phyloP scores from a whole-genome alignment of 2,888 invertebrate genomes.

The Shargacucullia verbasci region DNA sequence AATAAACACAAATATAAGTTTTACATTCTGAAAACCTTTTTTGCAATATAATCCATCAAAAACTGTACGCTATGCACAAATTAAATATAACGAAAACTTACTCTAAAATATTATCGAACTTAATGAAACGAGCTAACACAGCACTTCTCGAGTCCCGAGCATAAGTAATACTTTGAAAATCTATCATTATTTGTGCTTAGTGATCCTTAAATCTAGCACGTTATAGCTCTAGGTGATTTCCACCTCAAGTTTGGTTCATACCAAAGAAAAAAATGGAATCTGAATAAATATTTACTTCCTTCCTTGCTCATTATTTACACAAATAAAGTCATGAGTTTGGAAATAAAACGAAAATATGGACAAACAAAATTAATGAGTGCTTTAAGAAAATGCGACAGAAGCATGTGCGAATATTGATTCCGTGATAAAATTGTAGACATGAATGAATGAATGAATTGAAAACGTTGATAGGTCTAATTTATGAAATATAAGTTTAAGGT shows the following conservation, averaged over 20 bases:
- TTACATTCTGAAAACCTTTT: too few relatives aligned
- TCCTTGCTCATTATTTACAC: constrained; percentile 16
- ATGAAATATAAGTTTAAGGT: too few relatives aligned
- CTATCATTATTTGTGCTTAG: constrained; percentile 28
- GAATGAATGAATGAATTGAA: too few relatives aligned
- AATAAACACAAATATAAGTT: too few relatives aligned
- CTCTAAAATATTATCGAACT: too few relatives aligned
- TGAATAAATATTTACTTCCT: constrained; percentile 27
- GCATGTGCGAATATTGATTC: too few relatives aligned
- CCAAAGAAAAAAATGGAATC: constrained; percentile 15
- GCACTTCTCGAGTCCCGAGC: neutral
- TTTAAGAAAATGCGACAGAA: too few relatives aligned
- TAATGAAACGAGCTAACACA: neutral
- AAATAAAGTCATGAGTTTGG: constrained; percentile 20
- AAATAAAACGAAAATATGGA: neutral
- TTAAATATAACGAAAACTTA: neutral
- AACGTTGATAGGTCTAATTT: too few relatives aligned
- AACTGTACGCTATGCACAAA: neutral
- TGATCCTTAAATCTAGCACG: constrained; percentile 26
- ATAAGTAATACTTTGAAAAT: constrained; percentile 22
- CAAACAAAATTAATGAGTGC: too few relatives aligned
- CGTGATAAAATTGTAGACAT: too few relatives aligned
- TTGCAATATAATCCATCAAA: too few relatives aligned
- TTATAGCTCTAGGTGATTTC: constrained; percentile 28
- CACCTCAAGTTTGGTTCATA: constrained; percentile 8